These are phyloP conservation scores for Ibidorhyncha struthersii DNA, from an alignment of 2,113 vertebrate species.

Conservation along the genomic window DNA sequence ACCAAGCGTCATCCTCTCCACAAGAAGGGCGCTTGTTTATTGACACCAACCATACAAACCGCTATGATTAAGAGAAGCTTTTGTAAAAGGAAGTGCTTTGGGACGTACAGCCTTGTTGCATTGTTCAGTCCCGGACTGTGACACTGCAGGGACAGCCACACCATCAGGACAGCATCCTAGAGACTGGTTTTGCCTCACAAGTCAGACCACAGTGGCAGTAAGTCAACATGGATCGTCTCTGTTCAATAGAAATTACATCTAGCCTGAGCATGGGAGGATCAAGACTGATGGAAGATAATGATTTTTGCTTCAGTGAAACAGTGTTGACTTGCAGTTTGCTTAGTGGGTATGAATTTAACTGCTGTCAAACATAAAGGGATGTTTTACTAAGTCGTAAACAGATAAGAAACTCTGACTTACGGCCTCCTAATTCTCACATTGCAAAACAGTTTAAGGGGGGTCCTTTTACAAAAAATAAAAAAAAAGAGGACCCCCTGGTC, in stretches of 20 bases:
- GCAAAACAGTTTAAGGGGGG: neutral
- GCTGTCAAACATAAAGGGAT: neutral
- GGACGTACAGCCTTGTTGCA: neutral
- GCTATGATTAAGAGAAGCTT: accelerated
- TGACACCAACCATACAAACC: accelerated
- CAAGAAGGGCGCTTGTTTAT: neutral
- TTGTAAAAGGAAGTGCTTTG: neutral
- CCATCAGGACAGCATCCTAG: neutral
- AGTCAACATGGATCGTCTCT: neutral
- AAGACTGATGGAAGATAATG: neutral
- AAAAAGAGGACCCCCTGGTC: neutral
- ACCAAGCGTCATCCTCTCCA: neutral
- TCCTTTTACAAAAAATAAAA: neutral
- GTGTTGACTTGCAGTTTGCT: neutral
- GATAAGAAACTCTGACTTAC: neutral
- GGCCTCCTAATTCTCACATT: neutral
- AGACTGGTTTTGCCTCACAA: neutral
- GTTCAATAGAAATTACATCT: neutral
- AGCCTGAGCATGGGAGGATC: neutral
- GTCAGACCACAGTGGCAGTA: neutral
- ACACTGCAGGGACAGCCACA: neutral
- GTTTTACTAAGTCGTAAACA: slow-evolving; percentile 19
- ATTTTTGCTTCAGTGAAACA: slow-evolving; percentile 32
- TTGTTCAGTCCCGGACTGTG: neutral
- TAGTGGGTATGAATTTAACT: neutral